These are phyloP conservation scores for Merluccius polli DNA, from an alignment of 2,797 vertebrate genomes.

Conservation along the genomic window DNA sequence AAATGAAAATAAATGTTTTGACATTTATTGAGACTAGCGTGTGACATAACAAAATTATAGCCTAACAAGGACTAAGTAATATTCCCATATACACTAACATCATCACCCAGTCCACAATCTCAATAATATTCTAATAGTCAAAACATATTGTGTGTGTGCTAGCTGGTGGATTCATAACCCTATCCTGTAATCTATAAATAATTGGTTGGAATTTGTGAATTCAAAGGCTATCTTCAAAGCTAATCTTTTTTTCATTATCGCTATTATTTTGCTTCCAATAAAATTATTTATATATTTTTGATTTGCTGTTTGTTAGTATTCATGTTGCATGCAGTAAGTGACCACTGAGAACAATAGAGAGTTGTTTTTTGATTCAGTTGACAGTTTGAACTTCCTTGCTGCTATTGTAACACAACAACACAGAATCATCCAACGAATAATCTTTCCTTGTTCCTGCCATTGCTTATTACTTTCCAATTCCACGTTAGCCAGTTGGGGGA, in stretches of 20 bases:
- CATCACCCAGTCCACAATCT: not conserved
- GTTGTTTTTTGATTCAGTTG: not conserved
- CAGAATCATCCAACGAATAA: not conserved
- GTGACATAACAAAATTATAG: not conserved
- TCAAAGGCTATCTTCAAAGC: no score
- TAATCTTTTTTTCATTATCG: not conserved
- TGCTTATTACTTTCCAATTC: not conserved
- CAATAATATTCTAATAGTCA: no score
- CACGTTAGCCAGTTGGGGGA: not conserved
- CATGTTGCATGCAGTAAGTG: not conserved
- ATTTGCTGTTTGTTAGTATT: not conserved
- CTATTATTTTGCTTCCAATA: not conserved
- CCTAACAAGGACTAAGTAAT: no score
- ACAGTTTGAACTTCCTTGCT: not conserved
- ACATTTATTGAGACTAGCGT: not conserved
- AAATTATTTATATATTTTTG: not conserved
- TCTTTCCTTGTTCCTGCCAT: not conserved
- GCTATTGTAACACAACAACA: not conserved
- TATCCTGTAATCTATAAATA: not conserved
- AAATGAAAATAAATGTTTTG: not conserved
- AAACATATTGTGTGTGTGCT: not conserved
- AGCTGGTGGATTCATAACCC: no score
- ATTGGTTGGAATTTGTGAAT: not conserved
- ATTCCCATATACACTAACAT: not conserved
- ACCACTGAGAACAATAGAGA: not conserved